Base-by-base conservation (phyloP, 2,113 vertebrate species). In the Dipodomys stephensi region DNA sequence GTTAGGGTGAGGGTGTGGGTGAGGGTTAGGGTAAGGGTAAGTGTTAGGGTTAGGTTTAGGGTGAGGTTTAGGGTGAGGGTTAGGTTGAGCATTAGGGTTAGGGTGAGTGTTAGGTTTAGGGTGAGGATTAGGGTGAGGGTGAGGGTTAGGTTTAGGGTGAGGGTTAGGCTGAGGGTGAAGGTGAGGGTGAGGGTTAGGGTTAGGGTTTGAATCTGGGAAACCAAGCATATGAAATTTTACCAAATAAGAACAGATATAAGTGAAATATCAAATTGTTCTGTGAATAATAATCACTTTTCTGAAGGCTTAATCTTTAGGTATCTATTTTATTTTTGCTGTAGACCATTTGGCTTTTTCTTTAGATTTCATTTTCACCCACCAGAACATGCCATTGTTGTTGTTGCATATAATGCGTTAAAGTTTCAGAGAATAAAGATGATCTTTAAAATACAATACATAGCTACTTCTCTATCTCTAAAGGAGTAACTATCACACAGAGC, bases 301-400 rank as follows among this genome's bases (percentile, higher is more conserved):
- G 35, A 39, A 78, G 77, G 23, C 1, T 28, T 57, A 39, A 30
- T 19, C 71, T 68, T 69, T 30, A 77, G 60, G 20, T 28, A 71
- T 44, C 3, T 53, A 16, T 92, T 90, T 87, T 78, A 62, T 72
- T 94, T 73, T 0, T 90, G 57, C 46, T 65, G 0, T 80, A 79
- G 2, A 46, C 6, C 86, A 1, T 77, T 88, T 88, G 74, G 18
- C 18, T 76, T 87, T 73, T 90, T 64, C 25, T 60, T 92, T 64
- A 82, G 11, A 74, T 90, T 11, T 73, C 4, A 87, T 78, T 68
- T 90, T 68, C 18, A 83, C 30, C 32, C 9, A 69, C 46, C 46
- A 60, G 64, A 88, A 93, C 83, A 92, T 91, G 73, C 12, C 67
- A 7, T n/a, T n/a, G n/a, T 62, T 94, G 76, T 10, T 83, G 35